Base-by-base conservation (phyloP, 2,888 invertebrate genomes). In the Pandemis heparana region DNA sequence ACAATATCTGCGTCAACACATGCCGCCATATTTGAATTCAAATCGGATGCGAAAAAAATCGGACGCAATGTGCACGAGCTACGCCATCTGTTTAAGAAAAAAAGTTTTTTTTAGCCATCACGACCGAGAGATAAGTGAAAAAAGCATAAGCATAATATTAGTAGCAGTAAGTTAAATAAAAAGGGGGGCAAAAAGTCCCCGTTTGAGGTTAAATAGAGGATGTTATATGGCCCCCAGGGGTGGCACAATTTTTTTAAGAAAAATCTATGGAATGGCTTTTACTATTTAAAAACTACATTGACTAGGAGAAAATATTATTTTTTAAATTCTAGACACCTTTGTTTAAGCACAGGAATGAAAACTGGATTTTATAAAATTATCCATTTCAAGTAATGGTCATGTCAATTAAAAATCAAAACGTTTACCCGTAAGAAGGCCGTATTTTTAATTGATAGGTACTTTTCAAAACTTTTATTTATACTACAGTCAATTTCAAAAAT, bases 111-210 rank as follows among this genome's bases (percentile, higher is more conserved):
- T 75, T 71, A 71, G 60, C 69, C 71, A 75, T 75, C 75, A 75
- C 18, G 63, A 68, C 66, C 64, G 64, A 56, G 70, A 73, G 71
- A 75, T 75, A 75, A 75, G 75, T 75, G 71, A 75, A 68, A 71
- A 71, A 75, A 75, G 67, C 75, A 75, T 75, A 68, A 75, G 75
- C 75, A 75, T 75, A 75, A 75, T 69, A 75, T 75, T 75, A 75
- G 75, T 75, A 75, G 75, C 71, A 75, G 75, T 75, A 67, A 70
- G 71, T 69, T 75, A 67, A 65, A 75, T 71, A 75, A 75, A 75
- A 75, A 71, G 53, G 63, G 53, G 71, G 64, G 68, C 71, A 75
- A 75, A 75, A 75, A 75, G 69, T 43, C 16, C 64, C 63, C 71
- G 68, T 41, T 65, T 74, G 74, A 74, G 74, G 74, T 74, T 74